A percentile compares a stretch with the other conserved stretches of the same genome.
Conservation (phyloP, 2,113 vertebrate genomes). For the Bufo gargarizans region DNA sequence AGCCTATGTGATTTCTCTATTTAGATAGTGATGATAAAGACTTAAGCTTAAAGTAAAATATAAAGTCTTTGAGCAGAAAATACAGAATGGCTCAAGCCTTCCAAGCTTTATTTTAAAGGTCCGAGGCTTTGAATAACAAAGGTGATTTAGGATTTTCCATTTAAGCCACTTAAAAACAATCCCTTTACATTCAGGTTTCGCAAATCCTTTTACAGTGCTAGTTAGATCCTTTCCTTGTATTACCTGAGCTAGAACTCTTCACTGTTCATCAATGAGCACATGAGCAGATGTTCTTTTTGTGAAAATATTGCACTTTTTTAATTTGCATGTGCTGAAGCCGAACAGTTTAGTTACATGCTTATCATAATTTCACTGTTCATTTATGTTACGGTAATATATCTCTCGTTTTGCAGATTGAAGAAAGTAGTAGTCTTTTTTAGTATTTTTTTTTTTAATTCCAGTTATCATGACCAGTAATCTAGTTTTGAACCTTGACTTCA, state of each 20-base stretch:
- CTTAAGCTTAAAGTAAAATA: conserved; percentile 68
- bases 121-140: conserved; percentile 62
- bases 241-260: conserved; percentile 8
- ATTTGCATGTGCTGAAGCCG: not conserved
- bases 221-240: conserved; percentile 34
- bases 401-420: too few relatives aligned
- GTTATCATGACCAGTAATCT: too few relatives aligned
- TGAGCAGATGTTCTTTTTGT: not conserved
- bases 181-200: conserved; percentile 61
- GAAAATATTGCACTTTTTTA: not conserved
- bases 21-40: conserved; percentile 68
- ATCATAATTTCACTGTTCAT: too few relatives aligned
- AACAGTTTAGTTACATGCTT: not conserved
- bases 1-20: conserved; percentile 62
- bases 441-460: too few relatives aligned
- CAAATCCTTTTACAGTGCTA: conserved; percentile 57
- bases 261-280: not conserved
- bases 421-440: too few relatives aligned
- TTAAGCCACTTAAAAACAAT: conserved; percentile 67
- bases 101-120: conserved; percentile 65
- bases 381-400: too few relatives aligned
- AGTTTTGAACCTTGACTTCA: too few relatives aligned
- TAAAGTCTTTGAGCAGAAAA: conserved; percentile 67
- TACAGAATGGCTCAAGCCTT: conserved; percentile 62
- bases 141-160: conserved; percentile 60